These are phyloP conservation scores for Campoletis sonorensis DNA, from an alignment of 1,140 invertebrate species.

Conservation along the genomic window DNA sequence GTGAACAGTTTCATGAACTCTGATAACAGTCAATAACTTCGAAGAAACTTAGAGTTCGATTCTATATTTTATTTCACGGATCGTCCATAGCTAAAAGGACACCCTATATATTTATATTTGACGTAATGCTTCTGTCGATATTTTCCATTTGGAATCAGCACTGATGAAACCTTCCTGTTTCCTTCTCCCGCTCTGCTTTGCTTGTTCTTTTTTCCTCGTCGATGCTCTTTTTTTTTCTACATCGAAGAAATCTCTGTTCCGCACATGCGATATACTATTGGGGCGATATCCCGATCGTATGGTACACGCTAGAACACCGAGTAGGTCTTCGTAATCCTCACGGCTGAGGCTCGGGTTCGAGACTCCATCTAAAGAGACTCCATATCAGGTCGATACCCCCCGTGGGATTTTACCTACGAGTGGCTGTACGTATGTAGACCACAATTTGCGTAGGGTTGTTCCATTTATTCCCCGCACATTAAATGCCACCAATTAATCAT, in stretches of 20 bases:
- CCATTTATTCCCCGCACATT: not conserved
- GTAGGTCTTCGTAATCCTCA: conserved; percentile 19
- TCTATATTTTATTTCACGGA: not conserved
- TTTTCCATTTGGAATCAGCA: conserved; percentile 19
- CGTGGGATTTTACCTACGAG: conserved; percentile 5
- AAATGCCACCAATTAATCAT: too few species aligned
- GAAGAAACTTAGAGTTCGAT: too few species aligned
- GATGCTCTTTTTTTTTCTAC: not conserved
- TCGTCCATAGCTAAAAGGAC: too few species aligned
- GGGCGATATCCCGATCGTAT: not conserved
- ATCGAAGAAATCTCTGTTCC: conserved; percentile 4
- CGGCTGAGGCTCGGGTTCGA: not conserved
- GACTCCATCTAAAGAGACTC: not conserved
- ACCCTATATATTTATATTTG: not conserved
- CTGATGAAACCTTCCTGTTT: not conserved
- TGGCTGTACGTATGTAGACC: not conserved
- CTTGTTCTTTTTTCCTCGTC: not conserved
- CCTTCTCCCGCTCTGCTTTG: not conserved
- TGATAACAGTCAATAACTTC: too few species aligned
- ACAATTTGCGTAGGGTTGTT: conserved; percentile 6
- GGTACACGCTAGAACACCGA: not conserved
- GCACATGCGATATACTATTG: not conserved
- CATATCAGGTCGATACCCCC: conserved; percentile 11
- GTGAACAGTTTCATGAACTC: too few species aligned
- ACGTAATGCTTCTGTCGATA: not conserved